Conservation (phyloP, 2,113 vertebrate genomes). For the Chiloscyllium plagiosum region DNA sequence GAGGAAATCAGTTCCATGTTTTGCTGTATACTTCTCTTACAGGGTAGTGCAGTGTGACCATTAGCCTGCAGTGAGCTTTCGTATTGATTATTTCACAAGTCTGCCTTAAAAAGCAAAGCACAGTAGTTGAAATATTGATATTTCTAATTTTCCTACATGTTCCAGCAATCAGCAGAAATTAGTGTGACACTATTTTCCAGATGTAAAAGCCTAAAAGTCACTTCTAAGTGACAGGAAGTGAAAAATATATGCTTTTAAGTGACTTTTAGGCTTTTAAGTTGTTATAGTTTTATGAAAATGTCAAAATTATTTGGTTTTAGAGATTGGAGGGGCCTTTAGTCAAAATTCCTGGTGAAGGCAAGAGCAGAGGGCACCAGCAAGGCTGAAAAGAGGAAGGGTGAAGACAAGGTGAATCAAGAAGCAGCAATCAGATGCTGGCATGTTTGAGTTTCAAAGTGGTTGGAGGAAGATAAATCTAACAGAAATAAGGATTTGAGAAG, state of each 20-base stretch:
- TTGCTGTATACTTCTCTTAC: not conserved
- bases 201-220: not conserved
- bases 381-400: not conserved
- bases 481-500: not conserved
- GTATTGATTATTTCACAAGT: conserved; percentile 1
- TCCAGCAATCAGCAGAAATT: not conserved
- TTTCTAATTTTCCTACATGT: not conserved
- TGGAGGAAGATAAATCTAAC: not conserved
- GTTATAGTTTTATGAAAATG: not conserved
- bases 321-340: not conserved
- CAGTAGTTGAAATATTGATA: not conserved
- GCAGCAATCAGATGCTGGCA: not conserved
- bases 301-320: not conserved
- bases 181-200: not conserved
- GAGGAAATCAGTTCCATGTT: not conserved
- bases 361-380: not conserved
- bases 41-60: not conserved
- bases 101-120: not conserved
- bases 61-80: not conserved
- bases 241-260: not conserved
- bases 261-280: not conserved
- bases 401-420: not conserved
- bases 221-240: not conserved
- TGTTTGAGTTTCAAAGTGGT: not conserved
- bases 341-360: not conserved